Evolutionary conservation across 2,797 vertebrate species (phyloP), one percentile per base, ranked within the genome.

Genomic region (Semotilus atromaculatus): DNA sequence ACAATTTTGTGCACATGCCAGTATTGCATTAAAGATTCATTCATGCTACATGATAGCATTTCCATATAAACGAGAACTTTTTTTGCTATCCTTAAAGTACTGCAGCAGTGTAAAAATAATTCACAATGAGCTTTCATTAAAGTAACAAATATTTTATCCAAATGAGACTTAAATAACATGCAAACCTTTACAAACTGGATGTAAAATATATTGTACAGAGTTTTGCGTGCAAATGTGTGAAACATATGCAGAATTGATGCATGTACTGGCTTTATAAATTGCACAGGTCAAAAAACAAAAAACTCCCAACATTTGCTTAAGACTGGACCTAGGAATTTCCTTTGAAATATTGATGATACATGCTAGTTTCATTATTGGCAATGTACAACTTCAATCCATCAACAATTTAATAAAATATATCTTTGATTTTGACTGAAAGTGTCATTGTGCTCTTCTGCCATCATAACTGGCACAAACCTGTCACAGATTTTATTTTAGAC

Each of bases 401-500:
- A 66, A 64, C 79, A 26, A 45, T 75, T 26, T 79, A 26, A 45
- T 68, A 67, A 84, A 87, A 88, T 79, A 88, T 51, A 64, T 81
- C 80, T 80, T 70, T 85, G 40, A 81, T 76, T 86, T 60, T 58
- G 68, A 81, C 66, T 55, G 60, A 86, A 89, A 88, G 85, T 86
- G 87, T 87, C 90, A 85, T 60, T 84, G 88, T 90, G 87, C 87
- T 72, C 76, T 26, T 84, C 80, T 86, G 83, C 81, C 77, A 82
- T 68, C 80, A 68, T 48, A 80, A 73, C 73, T 23, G 55, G 55
- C 43, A 83, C 74, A 72, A 45, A 75, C 75, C 64, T 19, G 64
- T 62, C 29, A 67, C 78, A 82, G 76, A 58, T 85, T 81, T 80
- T 87, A 90, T 93, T 90, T 94, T 95, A 95, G 95, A 94, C 95